Percentiles rank a stretch among this genome's conserved stretches.
Evolutionary conservation across 1,140 invertebrate species (phyloP).

Genomic region (Eubasilissa regina): DNA sequence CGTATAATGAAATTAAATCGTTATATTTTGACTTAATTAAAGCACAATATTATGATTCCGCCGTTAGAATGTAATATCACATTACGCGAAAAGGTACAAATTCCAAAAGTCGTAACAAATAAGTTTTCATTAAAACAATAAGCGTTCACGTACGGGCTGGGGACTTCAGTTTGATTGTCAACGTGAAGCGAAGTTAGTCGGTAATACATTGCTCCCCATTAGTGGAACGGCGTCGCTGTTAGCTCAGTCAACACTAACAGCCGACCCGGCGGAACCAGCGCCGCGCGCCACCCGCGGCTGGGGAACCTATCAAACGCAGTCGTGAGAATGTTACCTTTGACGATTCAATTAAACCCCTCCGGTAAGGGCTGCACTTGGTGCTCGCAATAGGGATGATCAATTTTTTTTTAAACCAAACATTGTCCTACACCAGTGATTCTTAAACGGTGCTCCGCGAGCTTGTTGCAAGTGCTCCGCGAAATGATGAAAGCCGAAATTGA

Average conservation of each 20-base stretch:
- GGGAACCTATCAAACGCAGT: conserved; percentile 8
- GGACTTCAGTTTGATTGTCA: not conserved
- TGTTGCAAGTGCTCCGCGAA: too few species aligned
- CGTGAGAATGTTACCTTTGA: conserved; percentile 16
- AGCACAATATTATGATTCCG: too few species aligned
- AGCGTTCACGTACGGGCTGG: not conserved
- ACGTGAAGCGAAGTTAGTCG: not conserved
- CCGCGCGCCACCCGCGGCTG: not conserved
- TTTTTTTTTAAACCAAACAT: too few species aligned
- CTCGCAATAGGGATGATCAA: not conserved
- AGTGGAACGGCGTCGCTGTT: not conserved
- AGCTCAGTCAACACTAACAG: not conserved
- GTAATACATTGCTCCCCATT: not conserved
- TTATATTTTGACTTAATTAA: too few species aligned
- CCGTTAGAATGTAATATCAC: too few species aligned
- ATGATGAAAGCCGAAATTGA: too few species aligned
- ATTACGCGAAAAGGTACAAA: not conserved
- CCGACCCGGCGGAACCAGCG: not conserved
- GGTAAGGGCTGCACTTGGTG: not conserved
- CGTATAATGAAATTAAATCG: too few species aligned
- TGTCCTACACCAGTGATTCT: too few species aligned
- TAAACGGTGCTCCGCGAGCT: too few species aligned
- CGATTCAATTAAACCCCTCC: conserved; percentile 2
- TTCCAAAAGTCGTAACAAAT: not conserved
- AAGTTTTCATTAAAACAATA: not conserved